Base-by-base conservation (phyloP, 35 echinoderm and acorn worm species). In the Apostichopus parvimensis region DNA sequence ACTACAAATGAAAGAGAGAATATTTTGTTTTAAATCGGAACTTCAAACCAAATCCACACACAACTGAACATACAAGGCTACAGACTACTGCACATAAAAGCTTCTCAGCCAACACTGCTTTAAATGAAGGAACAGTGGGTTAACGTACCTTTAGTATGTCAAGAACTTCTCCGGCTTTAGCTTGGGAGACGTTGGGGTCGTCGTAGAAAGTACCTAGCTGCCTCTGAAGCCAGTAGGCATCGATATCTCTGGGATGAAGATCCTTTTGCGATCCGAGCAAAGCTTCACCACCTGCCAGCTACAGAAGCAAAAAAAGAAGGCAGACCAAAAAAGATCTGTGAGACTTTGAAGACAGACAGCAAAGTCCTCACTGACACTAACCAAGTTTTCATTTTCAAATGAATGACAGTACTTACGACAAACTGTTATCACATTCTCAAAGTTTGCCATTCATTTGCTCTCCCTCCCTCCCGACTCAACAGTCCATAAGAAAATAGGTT, bases 151-250 rank as follows among this genome's bases (percentile, higher is more conserved):
- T 94, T 7, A 96, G 92, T 15, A 99, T 99, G 2, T 96, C 93
- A 5, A 99, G 87, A 1, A 99, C 95, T 83, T 99, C 97, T 60
- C 93, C 90, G 8, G 94, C 93, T 62, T 93, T 87, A n/a, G 95
- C 88, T 52, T 99, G 97, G 6, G 97, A 99, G 21, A 99, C 92
- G n/a, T 99, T 98, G 11, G 97, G 97, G 54, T 99, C 97, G 77
- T 96, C 97, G 71, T 96, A 98, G 68, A 99, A 96, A 70, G 92
- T 92, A 56, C 97, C 90, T 3, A 99, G 90, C 61, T 99, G 91
- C 81, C 95, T 92, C 86, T 99, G 97, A 5, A 99, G 95, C 97
- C 95, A 99, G 91, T 94, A 99, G 76, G 97, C 95, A 92, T 94
- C 95, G 57, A 96, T 99, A 78, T 96, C 97, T 57, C 94, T 76